phyloP scores from a whole-genome alignment of 2,113 vertebrate genomes.

The Tylochromis polylepis region DNA sequence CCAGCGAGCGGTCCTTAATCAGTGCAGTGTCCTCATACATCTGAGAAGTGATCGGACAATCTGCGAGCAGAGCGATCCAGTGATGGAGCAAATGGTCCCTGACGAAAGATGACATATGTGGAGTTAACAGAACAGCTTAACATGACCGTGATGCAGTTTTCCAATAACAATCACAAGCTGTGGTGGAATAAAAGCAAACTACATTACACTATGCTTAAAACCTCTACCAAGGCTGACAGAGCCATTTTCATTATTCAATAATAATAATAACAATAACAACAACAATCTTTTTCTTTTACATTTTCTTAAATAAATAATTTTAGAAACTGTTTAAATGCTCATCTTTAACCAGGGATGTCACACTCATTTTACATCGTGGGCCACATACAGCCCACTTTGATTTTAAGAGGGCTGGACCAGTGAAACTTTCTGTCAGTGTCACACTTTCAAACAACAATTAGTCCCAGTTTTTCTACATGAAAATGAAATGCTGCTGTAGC shows the following conservation, averaged over 20 bases:
- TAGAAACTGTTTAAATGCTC: not conserved
- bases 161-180: not conserved
- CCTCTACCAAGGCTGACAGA: not conserved
- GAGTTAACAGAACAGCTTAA: not conserved
- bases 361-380: no score
- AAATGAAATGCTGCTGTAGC: no score
- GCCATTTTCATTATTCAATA: not conserved
- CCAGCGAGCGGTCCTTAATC: constrained; percentile 93
- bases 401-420: no score
- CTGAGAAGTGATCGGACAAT: constrained; percentile 93
- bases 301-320: not conserved
- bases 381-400: no score
- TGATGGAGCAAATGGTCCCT: constrained; percentile 97
- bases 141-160: not conserved
- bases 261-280: not conserved
- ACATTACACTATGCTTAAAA: not conserved
- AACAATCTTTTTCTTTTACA: not conserved
- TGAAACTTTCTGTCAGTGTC: no score
- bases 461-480: no score
- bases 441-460: no score
- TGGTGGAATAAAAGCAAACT: not conserved
- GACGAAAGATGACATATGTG: not conserved
- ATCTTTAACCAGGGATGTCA: not conserved
- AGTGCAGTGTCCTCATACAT: constrained; percentile 95
- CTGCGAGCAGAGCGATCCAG: constrained; percentile 95